Evolutionary conservation across 30 jellyfish, hydroid and myxozoan species (phyloP).

Genomic region (Aurelia aurita): DNA sequence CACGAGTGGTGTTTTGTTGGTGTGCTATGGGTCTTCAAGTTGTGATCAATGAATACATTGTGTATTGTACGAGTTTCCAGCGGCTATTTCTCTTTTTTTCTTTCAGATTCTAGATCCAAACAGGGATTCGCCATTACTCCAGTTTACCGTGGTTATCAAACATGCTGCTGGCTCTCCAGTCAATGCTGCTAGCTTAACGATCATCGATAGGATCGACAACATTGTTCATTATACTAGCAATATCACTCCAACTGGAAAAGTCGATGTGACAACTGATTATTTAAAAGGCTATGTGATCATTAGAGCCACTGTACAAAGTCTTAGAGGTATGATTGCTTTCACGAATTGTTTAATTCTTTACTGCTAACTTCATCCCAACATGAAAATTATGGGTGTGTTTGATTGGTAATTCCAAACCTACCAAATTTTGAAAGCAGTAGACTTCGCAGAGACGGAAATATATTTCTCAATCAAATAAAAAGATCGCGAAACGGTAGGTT

Average conservation of each 20-base stretch:
- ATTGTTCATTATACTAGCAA: not conserved
- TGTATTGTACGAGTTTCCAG: not conserved
- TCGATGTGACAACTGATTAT: conserved; percentile 5
- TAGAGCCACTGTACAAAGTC: conserved; percentile 4
- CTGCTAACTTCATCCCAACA: no score
- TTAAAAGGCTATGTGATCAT: not conserved
- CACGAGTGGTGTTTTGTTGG: no score
- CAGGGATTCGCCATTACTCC: conserved; percentile 36
- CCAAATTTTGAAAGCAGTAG: no score
- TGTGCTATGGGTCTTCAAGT: not conserved
- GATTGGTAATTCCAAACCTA: no score
- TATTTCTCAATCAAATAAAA: no score
- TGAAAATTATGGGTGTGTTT: no score
- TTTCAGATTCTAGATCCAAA: conserved; percentile 43
- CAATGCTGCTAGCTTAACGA: conserved; percentile 17
- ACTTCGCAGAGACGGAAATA: no score
- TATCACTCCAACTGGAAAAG: conserved; percentile 30
- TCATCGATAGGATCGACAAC: conserved; percentile 26
- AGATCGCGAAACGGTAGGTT: no score
- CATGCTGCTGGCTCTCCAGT: conserved; percentile 13
- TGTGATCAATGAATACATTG: no score
- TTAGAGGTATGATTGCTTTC: not conserved
- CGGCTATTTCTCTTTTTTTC: not conserved
- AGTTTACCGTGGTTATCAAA: conserved; percentile 24
- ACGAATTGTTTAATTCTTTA: no score